A percentile compares a stretch with the other conserved stretches of the same genome.
phyloP scores from a whole-genome alignment of 2,113 vertebrate species.

The Sylvilagus bachmani region DNA sequence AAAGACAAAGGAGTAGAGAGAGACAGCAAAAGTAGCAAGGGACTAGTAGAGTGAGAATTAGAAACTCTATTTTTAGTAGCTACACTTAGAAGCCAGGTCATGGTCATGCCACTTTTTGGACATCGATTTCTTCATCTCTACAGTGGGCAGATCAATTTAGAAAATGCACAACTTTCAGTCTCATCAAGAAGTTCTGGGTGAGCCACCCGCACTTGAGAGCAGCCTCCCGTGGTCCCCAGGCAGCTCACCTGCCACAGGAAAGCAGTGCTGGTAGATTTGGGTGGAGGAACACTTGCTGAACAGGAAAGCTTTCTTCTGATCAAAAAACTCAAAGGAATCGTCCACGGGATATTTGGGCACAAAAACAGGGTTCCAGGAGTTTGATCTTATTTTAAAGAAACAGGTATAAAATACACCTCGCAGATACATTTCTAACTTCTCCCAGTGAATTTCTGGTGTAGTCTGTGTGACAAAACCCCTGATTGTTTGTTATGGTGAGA shows the following conservation, averaged over 20 bases:
- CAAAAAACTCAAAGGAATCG: not conserved
- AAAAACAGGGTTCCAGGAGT: not conserved
- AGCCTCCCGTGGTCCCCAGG: not conserved
- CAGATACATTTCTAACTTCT: not conserved
- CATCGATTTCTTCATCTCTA: not conserved
- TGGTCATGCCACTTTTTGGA: not conserved
- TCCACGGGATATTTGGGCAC: not conserved
- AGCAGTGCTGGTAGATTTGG: not conserved
- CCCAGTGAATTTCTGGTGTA: not conserved
- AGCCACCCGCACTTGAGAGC: not conserved
- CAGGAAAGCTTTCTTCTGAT: constrained; percentile 4
- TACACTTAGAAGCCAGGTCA: not conserved
- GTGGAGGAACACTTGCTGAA: not conserved
- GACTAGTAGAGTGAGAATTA: not conserved
- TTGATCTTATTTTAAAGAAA: constrained; percentile 29
- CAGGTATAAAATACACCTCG: not conserved
- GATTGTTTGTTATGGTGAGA: not conserved
- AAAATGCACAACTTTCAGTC: not conserved
- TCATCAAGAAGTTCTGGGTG: not conserved
- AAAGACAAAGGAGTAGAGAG: not conserved
- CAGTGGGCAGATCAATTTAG: not conserved
- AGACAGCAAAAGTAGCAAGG: not conserved
- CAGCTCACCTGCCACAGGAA: not conserved
- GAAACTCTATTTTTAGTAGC: not conserved
- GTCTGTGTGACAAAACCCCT: not conserved